Evolutionary conservation across 2,888 invertebrate genomes (phyloP).

Genomic region (Megaustenia siamemsis): DNA sequence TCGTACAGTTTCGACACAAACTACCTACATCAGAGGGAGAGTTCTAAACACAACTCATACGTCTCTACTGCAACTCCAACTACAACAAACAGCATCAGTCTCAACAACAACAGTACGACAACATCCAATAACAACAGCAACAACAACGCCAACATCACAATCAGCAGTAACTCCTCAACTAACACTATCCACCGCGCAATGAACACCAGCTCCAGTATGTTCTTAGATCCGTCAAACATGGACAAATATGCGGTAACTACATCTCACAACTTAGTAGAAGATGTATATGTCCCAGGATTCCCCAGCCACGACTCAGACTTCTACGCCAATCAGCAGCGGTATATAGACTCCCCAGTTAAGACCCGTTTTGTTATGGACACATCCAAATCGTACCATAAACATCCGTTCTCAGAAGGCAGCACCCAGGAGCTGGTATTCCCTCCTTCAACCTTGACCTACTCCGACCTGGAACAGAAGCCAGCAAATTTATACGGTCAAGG

Average conservation of each 20-base stretch:
- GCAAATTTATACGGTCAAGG: slow-evolving; percentile 59
- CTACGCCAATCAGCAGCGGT: slow-evolving; percentile 63
- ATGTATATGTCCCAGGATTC: slow-evolving; percentile 65
- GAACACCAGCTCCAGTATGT: slow-evolving; percentile 56
- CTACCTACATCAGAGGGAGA: slow-evolving; percentile 66
- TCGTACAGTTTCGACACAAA: slow-evolving; percentile 71
- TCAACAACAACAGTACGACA: slow-evolving; percentile 40
- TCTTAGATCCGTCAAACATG: slow-evolving; percentile 58
- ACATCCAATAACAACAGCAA: slow-evolving; percentile 23
- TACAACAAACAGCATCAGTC: slow-evolving; percentile 41
- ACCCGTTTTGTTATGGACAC: slow-evolving; percentile 41
- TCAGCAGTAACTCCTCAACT: slow-evolving; percentile 47
- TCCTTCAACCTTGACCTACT: slow-evolving; percentile 55
- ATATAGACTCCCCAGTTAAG: slow-evolving; percentile 58
- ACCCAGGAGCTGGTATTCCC: slow-evolving; percentile 60
- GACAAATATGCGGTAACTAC: slow-evolving; percentile 42
- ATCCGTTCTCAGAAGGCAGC: slow-evolving; percentile 56
- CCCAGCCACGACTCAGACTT: slow-evolving; percentile 60
- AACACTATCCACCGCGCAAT: slow-evolving; percentile 32
- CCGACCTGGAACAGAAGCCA: slow-evolving; percentile 66
- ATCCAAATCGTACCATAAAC: slow-evolving; percentile 62
- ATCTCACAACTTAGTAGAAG: slow-evolving; percentile 60
- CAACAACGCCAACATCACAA: slow-evolving; percentile 32
- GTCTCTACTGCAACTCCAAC: slow-evolving; percentile 16
- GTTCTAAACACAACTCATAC: slow-evolving; percentile 50